phyloP scores from a whole-genome alignment of 2,113 vertebrate species.

The Tringa solitaria region DNA sequence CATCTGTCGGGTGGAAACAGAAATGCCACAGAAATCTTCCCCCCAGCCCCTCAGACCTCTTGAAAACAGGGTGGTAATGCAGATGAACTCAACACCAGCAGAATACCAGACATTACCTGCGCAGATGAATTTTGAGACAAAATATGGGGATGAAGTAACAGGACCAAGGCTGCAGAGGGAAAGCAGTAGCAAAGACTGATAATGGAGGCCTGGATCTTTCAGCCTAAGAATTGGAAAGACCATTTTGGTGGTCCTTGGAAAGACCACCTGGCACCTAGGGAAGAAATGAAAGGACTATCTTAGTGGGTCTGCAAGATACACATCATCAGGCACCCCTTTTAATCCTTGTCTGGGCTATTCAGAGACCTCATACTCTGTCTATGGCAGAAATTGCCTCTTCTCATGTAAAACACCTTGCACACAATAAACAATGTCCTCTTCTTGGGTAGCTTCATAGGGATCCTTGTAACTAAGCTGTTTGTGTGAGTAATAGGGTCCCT shows the following conservation, averaged over 20 bases:
- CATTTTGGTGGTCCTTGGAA: not conserved
- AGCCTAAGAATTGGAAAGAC: not conserved
- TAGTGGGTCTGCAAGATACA: not conserved
- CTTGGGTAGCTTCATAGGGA: not conserved
- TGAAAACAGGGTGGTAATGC: not conserved
- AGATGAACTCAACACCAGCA: not conserved
- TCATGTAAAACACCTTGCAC: not conserved
- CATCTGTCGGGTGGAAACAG: not conserved
- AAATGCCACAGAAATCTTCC: not conserved
- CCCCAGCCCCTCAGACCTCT: not conserved
- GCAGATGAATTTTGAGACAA: not conserved
- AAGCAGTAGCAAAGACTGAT: not conserved
- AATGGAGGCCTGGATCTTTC: not conserved
- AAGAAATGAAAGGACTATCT: not conserved
- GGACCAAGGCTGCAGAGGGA: rapidly evolving
- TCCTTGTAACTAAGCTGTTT: not conserved
- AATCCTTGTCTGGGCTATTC: not conserved
- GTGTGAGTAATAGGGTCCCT: rapidly evolving
- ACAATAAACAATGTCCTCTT: not conserved
- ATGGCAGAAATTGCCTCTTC: not conserved
- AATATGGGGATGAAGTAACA: not conserved
- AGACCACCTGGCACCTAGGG: not conserved
- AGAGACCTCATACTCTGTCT: not conserved
- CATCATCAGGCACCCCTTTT: not conserved
- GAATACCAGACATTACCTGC: not conserved